Percentiles rank a stretch among this genome's conserved stretches.
Conservation (phyloP, 2,888 invertebrate species). For the Nowickia ferox region DNA sequence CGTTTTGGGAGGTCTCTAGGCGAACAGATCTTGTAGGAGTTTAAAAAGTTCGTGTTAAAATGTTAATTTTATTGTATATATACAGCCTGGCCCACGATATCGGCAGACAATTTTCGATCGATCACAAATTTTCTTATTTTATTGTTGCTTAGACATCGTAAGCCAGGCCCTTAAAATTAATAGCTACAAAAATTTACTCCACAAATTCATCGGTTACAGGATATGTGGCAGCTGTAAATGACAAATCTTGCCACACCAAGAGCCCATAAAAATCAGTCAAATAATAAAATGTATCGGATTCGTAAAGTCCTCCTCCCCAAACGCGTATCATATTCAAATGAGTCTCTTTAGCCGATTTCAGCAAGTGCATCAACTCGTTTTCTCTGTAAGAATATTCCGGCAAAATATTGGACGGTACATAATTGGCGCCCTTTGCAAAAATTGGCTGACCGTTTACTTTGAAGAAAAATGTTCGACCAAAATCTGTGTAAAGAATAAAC, state of each 20-base stretch:
- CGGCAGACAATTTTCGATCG: too few relatives aligned
- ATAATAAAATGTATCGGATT: conserved; percentile 94
- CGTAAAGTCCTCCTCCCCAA: conserved; percentile 98
- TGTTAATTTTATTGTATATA: too few relatives aligned
- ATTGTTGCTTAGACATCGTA: too few relatives aligned
- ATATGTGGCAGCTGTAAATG: conserved; percentile 97
- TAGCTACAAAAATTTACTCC: conserved; percentile 80
- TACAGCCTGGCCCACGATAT: too few relatives aligned
- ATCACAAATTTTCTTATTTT: too few relatives aligned
- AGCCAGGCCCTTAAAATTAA: not conserved
- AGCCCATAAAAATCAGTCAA: conserved; percentile 94
- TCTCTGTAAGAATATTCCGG: conserved; percentile 86
- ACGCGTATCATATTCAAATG: conserved; percentile 97
- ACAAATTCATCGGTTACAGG: conserved; percentile 90
- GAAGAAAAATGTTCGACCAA: conserved; percentile 92
- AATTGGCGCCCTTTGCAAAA: conserved; percentile 97
- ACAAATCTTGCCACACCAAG: conserved; percentile 98
- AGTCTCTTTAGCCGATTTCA: conserved; percentile 88
- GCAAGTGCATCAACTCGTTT: conserved; percentile 85
- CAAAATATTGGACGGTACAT: conserved; percentile 93
- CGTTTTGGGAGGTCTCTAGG: conserved; percentile 91
- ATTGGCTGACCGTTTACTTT: conserved; percentile 92
- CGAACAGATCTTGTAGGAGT: conserved; percentile 85
- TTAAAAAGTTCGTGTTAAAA: too few relatives aligned
- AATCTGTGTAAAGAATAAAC: conserved; percentile 80